phyloP scores from a whole-genome alignment of 2,797 vertebrate genomes.

The Rhinogobio ventralis region DNA sequence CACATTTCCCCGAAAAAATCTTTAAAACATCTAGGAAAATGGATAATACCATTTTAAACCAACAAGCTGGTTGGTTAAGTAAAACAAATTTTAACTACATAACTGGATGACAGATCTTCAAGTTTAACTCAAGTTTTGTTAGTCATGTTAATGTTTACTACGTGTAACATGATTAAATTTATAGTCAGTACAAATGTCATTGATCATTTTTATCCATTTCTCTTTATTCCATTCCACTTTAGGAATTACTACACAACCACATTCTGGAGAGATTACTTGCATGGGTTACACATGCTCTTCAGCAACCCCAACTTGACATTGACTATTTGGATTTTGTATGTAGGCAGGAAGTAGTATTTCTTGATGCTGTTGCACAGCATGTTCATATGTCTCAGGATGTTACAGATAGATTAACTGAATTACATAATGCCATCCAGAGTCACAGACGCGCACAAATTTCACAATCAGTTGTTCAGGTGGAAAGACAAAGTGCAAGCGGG shows the following conservation, averaged over 20 bases:
- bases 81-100: too few species aligned
- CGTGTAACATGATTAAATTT: not conserved
- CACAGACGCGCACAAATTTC: not conserved
- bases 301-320: not conserved
- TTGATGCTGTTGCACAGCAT: not conserved
- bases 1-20: too few species aligned
- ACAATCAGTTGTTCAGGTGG: conserved; percentile 3
- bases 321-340: conserved; percentile 3
- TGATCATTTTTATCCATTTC: not conserved
- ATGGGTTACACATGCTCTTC: not conserved
- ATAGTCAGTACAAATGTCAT: not conserved
- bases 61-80: not conserved
- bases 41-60: not conserved
- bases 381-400: not conserved
- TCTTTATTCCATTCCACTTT: too few species aligned
- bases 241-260: not conserved
- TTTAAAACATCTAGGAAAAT: not conserved
- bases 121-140: not conserved
- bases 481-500: conserved; percentile 15
- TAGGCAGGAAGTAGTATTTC: not conserved
- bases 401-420: not conserved
- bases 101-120: too few species aligned
- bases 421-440: conserved; percentile 4
- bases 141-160: not conserved
- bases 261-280: not conserved